Conservation (phyloP, 2,888 invertebrate genomes). For the Pachliopta kotzebuea region DNA sequence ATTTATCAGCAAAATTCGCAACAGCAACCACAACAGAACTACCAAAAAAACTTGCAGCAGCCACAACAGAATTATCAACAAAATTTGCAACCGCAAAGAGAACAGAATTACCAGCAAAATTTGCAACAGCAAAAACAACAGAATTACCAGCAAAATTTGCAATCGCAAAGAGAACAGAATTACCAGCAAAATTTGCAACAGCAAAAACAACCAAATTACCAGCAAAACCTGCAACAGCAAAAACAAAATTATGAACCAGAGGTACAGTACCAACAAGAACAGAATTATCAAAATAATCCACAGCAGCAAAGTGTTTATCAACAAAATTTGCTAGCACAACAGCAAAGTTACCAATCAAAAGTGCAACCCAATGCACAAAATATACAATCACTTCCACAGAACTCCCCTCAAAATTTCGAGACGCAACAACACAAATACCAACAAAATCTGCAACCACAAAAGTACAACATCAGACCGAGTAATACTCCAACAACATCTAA, state of each 20-base stretch:
- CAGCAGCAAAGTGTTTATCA: background rate
- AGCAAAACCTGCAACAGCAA: background rate
- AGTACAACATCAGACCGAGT: background rate
- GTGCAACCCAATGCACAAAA: constrained; percentile 9
- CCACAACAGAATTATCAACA: constrained; percentile 6
- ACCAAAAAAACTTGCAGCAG: constrained; percentile 6
- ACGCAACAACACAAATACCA: background rate
- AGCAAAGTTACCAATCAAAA: constrained; percentile 4
- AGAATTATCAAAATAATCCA: too few species aligned
- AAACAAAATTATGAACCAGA: constrained; percentile 5
- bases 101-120: too few species aligned
- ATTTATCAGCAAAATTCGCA: background rate
- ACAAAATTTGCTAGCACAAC: constrained; percentile 8
- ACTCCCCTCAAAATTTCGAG: constrained; percentile 1
- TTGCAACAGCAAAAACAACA: too few species aligned
- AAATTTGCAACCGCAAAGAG: background rate
- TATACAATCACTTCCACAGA: background rate
- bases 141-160: background rate
- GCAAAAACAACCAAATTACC: background rate
- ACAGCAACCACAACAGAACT: background rate
- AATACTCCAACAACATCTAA: constrained; percentile 1
- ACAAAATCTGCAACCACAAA: constrained; percentile 5
- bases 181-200: constrained; percentile 3
- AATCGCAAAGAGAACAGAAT: background rate
- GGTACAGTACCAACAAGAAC: too few species aligned